phyloP scores from a whole-genome alignment of 2,888 invertebrate species.

The Crematogaster levior region DNA sequence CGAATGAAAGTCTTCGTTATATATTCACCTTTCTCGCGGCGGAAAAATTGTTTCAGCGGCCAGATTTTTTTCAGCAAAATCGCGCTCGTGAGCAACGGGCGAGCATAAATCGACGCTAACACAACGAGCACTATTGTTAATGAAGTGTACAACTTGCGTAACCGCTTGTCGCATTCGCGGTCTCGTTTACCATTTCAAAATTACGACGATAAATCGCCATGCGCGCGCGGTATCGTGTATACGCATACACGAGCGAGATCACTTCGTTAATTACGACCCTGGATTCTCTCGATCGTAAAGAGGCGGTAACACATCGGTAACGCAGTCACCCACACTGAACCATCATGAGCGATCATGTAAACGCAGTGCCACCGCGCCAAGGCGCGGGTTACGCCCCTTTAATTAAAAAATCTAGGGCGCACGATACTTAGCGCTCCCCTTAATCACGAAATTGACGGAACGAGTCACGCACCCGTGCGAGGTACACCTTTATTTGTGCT shows the following conservation, averaged over 20 bases:
- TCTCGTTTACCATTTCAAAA: conserved; percentile 44
- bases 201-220: conserved; percentile 34
- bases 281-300: background rate
- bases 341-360: conserved; percentile 12
- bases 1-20: background rate
- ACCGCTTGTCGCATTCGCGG: background rate
- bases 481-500: conserved; percentile 21
- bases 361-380: background rate
- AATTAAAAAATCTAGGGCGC: conserved; percentile 52
- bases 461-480: conserved; percentile 11
- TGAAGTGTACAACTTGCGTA: conserved; percentile 19
- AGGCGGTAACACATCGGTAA: background rate
- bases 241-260: background rate
- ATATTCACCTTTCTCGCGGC: background rate
- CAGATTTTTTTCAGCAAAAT: background rate
- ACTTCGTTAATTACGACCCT: conserved; percentile 6
- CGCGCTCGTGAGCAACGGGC: background rate
- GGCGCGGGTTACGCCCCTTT: conserved; percentile 13
- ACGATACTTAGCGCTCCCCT: conserved; percentile 42
- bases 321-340: background rate
- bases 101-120: conserved; percentile 13
- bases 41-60: background rate
- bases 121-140: conserved; percentile 17
- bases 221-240: background rate
- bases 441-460: conserved; percentile 34